These are phyloP conservation scores for Dicerorhinus sumatrensis DNA, from an alignment of 2,113 vertebrate species.

Conservation along the genomic window DNA sequence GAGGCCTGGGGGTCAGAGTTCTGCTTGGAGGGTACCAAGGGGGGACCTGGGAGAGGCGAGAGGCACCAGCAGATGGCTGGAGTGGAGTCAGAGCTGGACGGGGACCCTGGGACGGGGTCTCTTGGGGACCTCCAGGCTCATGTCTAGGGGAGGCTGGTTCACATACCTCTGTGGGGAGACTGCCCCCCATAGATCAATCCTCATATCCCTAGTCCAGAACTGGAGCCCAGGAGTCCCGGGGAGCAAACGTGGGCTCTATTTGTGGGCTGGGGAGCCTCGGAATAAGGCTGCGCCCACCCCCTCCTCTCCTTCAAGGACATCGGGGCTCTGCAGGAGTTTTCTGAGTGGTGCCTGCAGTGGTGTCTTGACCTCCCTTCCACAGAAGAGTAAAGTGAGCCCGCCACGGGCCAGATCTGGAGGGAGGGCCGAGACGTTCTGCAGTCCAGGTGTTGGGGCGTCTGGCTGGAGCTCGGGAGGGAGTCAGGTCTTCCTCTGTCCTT, in stretches of 20 bases:
- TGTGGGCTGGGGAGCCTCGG: accelerated
- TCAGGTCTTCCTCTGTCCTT: conserved; percentile 1
- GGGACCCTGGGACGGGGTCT: neutral
- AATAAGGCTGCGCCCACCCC: accelerated
- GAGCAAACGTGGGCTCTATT: accelerated
- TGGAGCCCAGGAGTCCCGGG: accelerated
- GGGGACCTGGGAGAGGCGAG: neutral
- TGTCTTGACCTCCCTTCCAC: accelerated
- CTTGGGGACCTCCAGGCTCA: neutral
- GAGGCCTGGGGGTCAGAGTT: neutral
- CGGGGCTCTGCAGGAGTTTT: neutral
- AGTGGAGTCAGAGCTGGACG: no score
- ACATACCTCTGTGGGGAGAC: neutral
- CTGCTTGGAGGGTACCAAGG: neutral
- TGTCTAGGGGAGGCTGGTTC: neutral
- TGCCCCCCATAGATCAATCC: accelerated
- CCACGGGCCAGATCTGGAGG: accelerated
- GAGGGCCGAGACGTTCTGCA: neutral
- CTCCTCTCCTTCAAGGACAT: neutral
- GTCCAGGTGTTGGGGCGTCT: accelerated
- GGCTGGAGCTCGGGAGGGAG: no score
- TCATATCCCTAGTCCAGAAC: neutral
- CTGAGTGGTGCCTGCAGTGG: accelerated
- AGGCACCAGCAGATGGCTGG: neutral
- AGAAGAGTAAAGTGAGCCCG: accelerated